Base-by-base conservation (phyloP, 2,888 invertebrate genomes). In the Serrognathus titanus region DNA sequence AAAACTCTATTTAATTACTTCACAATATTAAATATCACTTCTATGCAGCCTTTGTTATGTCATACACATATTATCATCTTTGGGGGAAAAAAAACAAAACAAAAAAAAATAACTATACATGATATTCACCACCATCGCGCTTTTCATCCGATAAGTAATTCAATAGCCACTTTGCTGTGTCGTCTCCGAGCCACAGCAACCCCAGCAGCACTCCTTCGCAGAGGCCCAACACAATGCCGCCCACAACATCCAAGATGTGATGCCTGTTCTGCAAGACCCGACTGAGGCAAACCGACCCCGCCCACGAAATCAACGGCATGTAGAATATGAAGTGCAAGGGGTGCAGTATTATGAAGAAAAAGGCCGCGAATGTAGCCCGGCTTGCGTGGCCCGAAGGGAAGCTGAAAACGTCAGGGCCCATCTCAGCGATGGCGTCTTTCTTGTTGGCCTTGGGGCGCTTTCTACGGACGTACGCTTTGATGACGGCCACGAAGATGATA, bases 311-410 rank as follows among this genome's bases (percentile, higher is more conserved):
- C 9, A 94, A 68, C 0, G 89, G 83, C 16, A 85, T 83, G 60
- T 82, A 78, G 61, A 84, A 83, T 51, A 89, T 65, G 11, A 72
- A 61, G 1, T 85, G 79, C 2, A 89, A 66, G 0, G 89, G 86
- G 74, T 84, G 83, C 16, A 89, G 69, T 59, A 81, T 78, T 3
- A 84, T 80, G 62, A 94, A 88, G 71, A 92, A 89, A 57, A 85
- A 85, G 3, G 87, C 80, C 16, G 97, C 80, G 73, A 90, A 84
- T 3, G 88, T 83, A 0, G 93, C 86, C 65, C 97, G 80, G 24
- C 96, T 94, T 1, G 94, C 87, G 75, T 98, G 97, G 0, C 97
- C 97, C 0, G 97, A 97, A 9, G 97, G 98, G 75, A 98, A 98
- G 48, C 89, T 87, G 75, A 88, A 97, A 69, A 93, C 89, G 76